Percentiles rank a stretch among this genome's conserved stretches.
Conservation (phyloP, 1,140 invertebrate genomes). For the Tetragnatha versicolor region DNA sequence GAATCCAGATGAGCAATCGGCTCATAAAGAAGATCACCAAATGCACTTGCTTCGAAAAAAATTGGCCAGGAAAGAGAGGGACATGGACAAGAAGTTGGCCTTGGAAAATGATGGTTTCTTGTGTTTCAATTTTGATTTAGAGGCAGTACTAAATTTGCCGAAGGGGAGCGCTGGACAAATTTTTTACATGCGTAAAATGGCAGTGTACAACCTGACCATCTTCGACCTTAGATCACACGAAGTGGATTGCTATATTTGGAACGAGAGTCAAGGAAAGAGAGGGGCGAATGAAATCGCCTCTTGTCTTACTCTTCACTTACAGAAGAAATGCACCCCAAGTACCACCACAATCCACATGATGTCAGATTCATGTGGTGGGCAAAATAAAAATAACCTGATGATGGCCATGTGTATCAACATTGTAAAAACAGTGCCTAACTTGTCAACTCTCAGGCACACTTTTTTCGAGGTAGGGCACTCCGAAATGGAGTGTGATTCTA, state of each 20-base stretch:
- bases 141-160: background rate
- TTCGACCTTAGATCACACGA: background rate
- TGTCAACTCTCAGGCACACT: background rate
- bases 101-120: background rate
- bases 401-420: background rate
- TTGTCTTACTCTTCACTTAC: background rate
- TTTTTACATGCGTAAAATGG: background rate
- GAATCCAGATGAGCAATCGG: background rate
- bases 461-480: background rate
- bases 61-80: background rate
- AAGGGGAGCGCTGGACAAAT: background rate
- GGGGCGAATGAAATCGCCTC: background rate
- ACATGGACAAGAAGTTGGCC: background rate
- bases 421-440: background rate
- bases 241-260: background rate
- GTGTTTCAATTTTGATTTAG: background rate
- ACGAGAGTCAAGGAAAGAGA: background rate
- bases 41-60: background rate
- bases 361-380: background rate
- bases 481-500: background rate
- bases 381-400: background rate
- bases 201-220: background rate
- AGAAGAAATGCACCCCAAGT: background rate
- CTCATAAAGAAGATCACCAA: background rate
- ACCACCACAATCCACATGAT: background rate